Conservation (phyloP, 1,140 invertebrate species). For the Liolophura sinensis region DNA sequence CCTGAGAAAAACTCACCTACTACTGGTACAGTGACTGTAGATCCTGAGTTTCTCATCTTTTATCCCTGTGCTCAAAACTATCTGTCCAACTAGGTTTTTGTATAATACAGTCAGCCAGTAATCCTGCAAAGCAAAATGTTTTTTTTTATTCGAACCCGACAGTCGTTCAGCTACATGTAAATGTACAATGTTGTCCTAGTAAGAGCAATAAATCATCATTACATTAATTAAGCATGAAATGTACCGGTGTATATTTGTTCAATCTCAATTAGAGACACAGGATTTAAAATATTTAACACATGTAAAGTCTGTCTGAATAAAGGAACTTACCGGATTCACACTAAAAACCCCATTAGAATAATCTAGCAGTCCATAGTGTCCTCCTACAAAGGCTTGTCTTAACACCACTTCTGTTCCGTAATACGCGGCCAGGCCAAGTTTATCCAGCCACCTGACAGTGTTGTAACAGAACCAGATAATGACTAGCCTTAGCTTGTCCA, state of each 20-base stretch:
- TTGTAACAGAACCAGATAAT: no score
- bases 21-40: constrained; percentile 47
- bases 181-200: no score
- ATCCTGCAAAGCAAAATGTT: no score
- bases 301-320: no score
- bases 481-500: no score
- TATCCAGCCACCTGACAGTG: constrained; percentile 73
- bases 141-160: no score
- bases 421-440: constrained; percentile 71
- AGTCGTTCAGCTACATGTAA: no score
- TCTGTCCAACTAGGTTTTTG: constrained; percentile 70
- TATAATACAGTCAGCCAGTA: constrained; percentile 75
- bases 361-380: constrained; percentile 71
- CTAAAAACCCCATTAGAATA: background rate
- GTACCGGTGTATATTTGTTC: no score
- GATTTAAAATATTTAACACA: no score
- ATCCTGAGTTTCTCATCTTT: constrained; percentile 28
- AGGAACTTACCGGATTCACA: no score
- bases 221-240: no score
- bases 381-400: constrained; percentile 72
- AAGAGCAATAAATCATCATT: constrained; percentile 1
- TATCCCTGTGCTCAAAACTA: constrained; percentile 56
- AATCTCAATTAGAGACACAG: no score
- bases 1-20: constrained; percentile 4
- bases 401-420: constrained; percentile 70